These are phyloP conservation scores for Actinemys pallida DNA, from an alignment of 2,113 vertebrate species.

Conservation along the genomic window DNA sequence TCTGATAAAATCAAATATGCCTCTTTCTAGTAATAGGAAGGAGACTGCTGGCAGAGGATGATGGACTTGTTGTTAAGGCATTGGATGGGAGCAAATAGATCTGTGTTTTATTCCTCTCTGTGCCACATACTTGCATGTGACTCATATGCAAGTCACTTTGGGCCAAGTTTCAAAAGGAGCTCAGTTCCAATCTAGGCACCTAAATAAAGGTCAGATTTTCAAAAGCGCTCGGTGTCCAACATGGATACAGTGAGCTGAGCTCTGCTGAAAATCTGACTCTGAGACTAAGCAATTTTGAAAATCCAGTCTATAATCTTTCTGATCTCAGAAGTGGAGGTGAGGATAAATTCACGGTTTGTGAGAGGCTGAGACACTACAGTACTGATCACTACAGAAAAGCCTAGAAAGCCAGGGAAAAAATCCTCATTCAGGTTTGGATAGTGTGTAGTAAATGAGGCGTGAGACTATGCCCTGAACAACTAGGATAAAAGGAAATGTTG, in stretches of 20 bases:
- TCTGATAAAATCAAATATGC: accelerated
- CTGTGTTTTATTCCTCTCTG: not conserved
- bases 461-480: not conserved
- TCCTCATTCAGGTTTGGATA: not conserved
- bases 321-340: not conserved
- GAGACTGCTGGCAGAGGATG: not conserved
- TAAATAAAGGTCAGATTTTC: not conserved
- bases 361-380: not conserved
- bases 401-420: not conserved
- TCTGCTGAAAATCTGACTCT: not conserved
- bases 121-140: not conserved
- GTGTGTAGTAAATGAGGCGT: not conserved
- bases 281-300: not conserved
- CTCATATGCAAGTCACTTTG: not conserved
- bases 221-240: not conserved
- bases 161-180: not conserved
- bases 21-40: not conserved
- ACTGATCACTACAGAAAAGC: not conserved
- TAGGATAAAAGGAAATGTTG: not conserved
- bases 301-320: not conserved
- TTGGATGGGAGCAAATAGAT: not conserved
- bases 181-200: accelerated
- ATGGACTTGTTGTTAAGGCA: not conserved
- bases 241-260: not conserved
- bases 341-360: not conserved